A percentile compares a stretch with the other conserved stretches of the same genome.
Conservation (phyloP, 2,888 invertebrate species). For the Scaptomyza polygonia region DNA sequence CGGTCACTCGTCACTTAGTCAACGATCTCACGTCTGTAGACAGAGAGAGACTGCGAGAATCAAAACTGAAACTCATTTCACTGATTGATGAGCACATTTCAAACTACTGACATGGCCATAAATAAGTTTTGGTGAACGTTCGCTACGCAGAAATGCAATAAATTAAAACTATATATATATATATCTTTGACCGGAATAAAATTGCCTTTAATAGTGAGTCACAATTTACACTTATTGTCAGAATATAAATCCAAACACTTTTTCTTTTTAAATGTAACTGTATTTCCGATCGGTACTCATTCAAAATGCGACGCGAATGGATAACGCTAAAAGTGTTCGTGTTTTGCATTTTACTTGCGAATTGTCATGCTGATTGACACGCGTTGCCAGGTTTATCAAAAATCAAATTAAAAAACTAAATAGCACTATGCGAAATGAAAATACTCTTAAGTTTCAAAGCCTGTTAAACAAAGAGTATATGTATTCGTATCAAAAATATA, state of each 20-base stretch:
- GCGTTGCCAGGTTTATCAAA: constrained; percentile 20
- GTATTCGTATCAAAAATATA: no score
- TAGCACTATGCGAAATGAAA: no score
- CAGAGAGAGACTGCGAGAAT: constrained; percentile 13
- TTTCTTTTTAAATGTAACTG: constrained; percentile 28
- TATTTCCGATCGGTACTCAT: constrained; percentile 31
- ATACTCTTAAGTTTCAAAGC: no score
- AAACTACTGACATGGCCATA: constrained; percentile 64
- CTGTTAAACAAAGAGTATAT: no score
- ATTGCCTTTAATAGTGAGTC: constrained; percentile 50
- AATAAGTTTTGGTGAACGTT: constrained; percentile 63
- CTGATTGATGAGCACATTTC: constrained; percentile 74
- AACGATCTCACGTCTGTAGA: constrained; percentile 26
- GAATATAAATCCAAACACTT: neutral
- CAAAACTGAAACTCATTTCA: constrained; percentile 65
- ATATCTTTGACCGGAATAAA: constrained; percentile 58
- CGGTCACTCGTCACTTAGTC: constrained; percentile 58
- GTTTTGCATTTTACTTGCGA: constrained; percentile 55
- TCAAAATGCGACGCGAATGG: constrained; percentile 37
- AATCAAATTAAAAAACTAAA: no score
- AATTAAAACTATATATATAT: constrained; percentile 59
- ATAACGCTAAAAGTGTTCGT: constrained; percentile 40
- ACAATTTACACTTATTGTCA: constrained; percentile 31
- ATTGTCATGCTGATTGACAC: constrained; percentile 60
- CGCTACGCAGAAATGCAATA: constrained; percentile 68